Conservation (phyloP, 92 coral and sea anemone genomes). For the Parazoanthus darwini region DNA sequence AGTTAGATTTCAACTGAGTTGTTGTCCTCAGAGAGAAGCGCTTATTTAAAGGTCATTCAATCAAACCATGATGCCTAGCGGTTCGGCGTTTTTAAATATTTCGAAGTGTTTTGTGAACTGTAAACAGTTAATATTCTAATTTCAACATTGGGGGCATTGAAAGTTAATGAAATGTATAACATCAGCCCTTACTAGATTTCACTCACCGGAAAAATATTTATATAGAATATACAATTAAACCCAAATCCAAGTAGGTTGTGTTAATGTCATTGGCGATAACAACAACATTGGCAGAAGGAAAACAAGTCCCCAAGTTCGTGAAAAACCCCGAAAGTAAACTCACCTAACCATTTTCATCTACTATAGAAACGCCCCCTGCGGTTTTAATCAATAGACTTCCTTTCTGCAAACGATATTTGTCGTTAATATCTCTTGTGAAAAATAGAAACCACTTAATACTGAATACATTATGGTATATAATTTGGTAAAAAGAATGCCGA, state of each 20-base stretch:
- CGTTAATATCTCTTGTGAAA: not conserved
- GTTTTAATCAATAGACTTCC: not conserved
- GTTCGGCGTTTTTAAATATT: not conserved
- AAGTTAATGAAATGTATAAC: not conserved
- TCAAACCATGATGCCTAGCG: constrained; percentile 23
- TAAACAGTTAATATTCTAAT: constrained; percentile 11
- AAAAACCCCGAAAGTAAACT: not conserved
- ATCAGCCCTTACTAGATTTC: not conserved
- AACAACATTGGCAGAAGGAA: not conserved
- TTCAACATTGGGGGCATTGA: not conserved
- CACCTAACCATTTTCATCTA: not conserved
- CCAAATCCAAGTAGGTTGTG: not conserved
- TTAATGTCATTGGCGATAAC: not conserved
- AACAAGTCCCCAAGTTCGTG: not conserved
- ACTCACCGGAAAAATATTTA: not conserved
- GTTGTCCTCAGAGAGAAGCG: not conserved
- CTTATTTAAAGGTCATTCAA: not conserved
- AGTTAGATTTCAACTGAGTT: not conserved
- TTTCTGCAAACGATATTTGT: constrained; percentile 11
- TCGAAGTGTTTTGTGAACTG: not conserved
- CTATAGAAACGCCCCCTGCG: not conserved
- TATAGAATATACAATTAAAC: not conserved
- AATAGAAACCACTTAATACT: not conserved
- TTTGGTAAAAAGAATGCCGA: not conserved
- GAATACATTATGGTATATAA: not conserved